Conservation (phyloP, 1,140 invertebrate genomes). For the Drosophila simulans region DNA sequence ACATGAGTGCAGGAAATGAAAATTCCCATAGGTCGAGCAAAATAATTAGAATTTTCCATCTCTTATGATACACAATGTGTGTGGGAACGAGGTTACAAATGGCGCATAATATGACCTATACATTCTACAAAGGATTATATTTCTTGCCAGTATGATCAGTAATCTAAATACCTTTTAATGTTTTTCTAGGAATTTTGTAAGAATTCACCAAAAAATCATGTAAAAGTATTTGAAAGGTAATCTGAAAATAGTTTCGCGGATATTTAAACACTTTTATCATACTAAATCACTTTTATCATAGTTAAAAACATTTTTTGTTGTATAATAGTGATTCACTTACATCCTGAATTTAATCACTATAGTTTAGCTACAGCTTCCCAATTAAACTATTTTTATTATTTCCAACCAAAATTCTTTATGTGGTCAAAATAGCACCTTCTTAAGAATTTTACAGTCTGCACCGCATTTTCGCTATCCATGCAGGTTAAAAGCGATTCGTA, state of each 20-base stretch:
- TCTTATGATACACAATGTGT: background rate
- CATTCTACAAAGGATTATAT: background rate
- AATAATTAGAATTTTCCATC: conserved; percentile 32
- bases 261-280: too few species aligned
- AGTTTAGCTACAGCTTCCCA: too few species aligned
- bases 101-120: background rate
- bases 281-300: too few species aligned
- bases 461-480: background rate
- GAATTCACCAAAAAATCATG: too few species aligned
- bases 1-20: conserved; percentile 28
- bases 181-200: too few species aligned
- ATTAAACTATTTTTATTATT: too few species aligned
- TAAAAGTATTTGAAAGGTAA: background rate
- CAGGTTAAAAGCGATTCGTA: conserved; percentile 2
- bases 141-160: background rate
- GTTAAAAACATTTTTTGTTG: too few species aligned
- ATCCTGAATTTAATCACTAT: too few species aligned
- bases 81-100: conserved; percentile 29
- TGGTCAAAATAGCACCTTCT: background rate
- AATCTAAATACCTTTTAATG: background rate
- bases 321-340: too few species aligned
- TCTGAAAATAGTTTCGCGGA: too few species aligned
- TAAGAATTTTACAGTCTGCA: background rate
- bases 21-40: conserved; percentile 17
- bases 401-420: too few species aligned